Evolutionary conservation across 2,888 invertebrate species (phyloP).

Genomic region (Ganaspis brasiliensis): DNA sequence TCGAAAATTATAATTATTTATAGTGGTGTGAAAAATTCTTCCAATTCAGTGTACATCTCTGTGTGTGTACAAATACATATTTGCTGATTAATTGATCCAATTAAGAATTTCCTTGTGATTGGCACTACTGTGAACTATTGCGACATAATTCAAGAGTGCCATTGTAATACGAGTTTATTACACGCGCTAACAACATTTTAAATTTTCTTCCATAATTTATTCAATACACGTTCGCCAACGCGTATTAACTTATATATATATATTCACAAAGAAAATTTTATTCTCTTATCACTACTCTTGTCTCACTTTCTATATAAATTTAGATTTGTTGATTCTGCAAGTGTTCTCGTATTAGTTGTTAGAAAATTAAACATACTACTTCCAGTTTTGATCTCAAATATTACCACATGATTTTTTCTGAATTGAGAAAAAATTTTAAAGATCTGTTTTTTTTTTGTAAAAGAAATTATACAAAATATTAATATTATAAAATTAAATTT

Average conservation of each 20-base stretch:
- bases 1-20: too few species aligned
- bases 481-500: too few species aligned
- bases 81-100: slow-evolving; percentile 27
- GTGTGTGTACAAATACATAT: not conserved
- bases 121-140: slow-evolving; percentile 7
- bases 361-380: too few species aligned
- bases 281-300: slow-evolving; percentile 22
- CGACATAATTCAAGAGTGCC: not conserved
- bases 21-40: too few species aligned
- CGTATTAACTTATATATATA: slow-evolving; percentile 22
- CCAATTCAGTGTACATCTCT: too few species aligned
- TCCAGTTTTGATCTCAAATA: too few species aligned
- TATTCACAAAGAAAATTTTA: slow-evolving; percentile 15
- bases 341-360: too few species aligned
- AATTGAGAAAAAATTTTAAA: too few species aligned
- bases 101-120: slow-evolving; percentile 12
- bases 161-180: slow-evolving; percentile 11
- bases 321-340: not conserved
- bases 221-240: slow-evolving; percentile 18
- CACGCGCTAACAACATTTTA: not conserved
- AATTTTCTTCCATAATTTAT: slow-evolving; percentile 26
- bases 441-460: too few species aligned
- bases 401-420: too few species aligned
- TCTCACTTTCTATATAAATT: slow-evolving; percentile 7
- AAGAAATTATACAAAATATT: too few species aligned